These are phyloP conservation scores for Corapipo altera DNA, from an alignment of 2,113 vertebrate genomes.

Conservation along the genomic window DNA sequence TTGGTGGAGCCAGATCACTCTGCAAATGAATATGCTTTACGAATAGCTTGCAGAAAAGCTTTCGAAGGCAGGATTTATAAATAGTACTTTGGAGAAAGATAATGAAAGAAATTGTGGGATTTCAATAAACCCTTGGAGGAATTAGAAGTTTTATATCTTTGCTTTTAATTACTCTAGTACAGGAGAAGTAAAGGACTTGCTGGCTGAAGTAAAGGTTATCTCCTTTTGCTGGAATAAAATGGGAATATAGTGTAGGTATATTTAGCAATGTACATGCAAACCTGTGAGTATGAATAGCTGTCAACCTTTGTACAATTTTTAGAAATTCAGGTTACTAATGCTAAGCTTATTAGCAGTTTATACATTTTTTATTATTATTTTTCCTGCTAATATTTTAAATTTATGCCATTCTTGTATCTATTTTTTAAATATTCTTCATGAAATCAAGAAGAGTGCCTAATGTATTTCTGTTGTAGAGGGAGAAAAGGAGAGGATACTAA, in stretches of 20 bases:
- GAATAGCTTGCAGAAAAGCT: background rate
- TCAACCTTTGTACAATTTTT: background rate
- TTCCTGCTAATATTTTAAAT: background rate
- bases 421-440: background rate
- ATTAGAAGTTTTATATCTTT: constrained; percentile 32
- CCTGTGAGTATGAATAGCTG: background rate
- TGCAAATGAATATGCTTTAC: background rate
- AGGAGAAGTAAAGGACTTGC: background rate
- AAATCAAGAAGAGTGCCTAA: background rate
- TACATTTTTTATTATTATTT: background rate
- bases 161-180: constrained; percentile 35
- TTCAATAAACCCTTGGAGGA: constrained; percentile 27
- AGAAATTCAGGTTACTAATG: background rate
- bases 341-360: background rate
- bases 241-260: background rate
- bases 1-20: constrained; percentile 76
- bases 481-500: background rate
- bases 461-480: background rate
- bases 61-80: constrained; percentile 33
- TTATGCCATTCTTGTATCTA: background rate
- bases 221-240: background rate
- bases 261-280: background rate
- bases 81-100: background rate
- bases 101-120: background rate
- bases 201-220: background rate